Evolutionary conservation across 2,888 invertebrate genomes (phyloP).

Genomic region (Gandaritis pyraliata): DNA sequence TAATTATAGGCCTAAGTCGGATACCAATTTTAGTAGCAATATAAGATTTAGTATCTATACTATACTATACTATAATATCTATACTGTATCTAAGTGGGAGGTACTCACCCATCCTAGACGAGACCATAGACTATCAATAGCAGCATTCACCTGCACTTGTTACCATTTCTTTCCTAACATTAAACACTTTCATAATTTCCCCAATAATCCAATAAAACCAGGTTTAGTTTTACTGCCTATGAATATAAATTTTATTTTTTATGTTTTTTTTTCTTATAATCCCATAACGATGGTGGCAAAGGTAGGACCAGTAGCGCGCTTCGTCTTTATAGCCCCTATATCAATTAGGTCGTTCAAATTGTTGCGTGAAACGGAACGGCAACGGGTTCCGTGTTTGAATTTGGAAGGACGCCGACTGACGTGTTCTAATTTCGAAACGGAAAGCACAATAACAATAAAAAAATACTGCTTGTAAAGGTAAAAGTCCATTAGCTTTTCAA

Average conservation of each 20-base stretch:
- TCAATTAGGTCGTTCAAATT: constrained; percentile 52
- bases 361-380: constrained; percentile 35
- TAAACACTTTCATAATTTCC: constrained; percentile 39
- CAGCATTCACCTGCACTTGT: constrained; percentile 19
- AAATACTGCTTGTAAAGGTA: too few species aligned
- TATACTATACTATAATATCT: too few species aligned
- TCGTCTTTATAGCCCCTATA: constrained; percentile 54
- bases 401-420: constrained; percentile 26
- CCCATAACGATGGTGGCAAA: constrained; percentile 56
- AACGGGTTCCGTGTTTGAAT: constrained; percentile 30
- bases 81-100: too few species aligned
- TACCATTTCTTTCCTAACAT: constrained; percentile 17
- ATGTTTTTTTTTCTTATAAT: constrained; percentile 54
- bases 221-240: constrained; percentile 41
- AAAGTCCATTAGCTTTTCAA: too few species aligned
- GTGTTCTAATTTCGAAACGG: constrained; percentile 4
- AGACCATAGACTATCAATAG: not conserved
- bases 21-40: too few species aligned
- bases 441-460: not conserved
- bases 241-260: constrained; percentile 42
- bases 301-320: constrained; percentile 41
- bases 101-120: too few species aligned
- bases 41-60: too few species aligned
- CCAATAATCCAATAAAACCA: constrained; percentile 42
- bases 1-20: too few species aligned